Base-by-base conservation (phyloP, 2,113 vertebrate species). In the Callopanchax toddi region DNA sequence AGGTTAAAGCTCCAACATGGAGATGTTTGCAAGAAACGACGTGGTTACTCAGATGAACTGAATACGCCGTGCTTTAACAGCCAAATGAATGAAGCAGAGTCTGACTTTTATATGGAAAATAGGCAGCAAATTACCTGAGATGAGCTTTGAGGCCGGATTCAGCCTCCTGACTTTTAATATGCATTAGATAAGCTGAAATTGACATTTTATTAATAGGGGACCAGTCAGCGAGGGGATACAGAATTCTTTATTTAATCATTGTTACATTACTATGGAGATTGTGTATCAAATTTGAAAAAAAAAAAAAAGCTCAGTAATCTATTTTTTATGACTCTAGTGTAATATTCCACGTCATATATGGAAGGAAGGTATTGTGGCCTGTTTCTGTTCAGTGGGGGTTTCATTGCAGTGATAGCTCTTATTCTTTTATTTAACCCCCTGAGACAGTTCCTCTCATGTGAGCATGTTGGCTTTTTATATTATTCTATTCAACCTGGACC, bases 191-290 rank as follows among this genome's bases (percentile, higher is more conserved):
- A 85, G 67, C 71, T 60, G 82, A 85, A 89, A 91, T 73, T 89
- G 87, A 85, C 88, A 81, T 86, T 85, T 89, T 80, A 90, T 89
- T 89, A 91, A 90, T 91, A 70, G 77, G 67, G 74, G 74, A 82
- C 63, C 79, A 89, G 90, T 88, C 84, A 78, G 71, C 22, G 25
- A 44, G 43, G 46, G 46, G 53, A 73, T 23, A 65, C 43, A 39
- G 70, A 49, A 62, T 81, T 82, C 54, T 77, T 76, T 81, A 86
- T 89, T 91, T 80, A 80, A 90, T 91, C 70, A 86, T 48, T 49
- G 65, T 46, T 79, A 70, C 25, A 65, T 87, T 76, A 84, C 61
- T 71, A 55, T 70, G 57, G 67, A 74, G 83, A 89, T 76, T 86
- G 76, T 82, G 79, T 74, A 77, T 81, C 48, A 60, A 73, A 83